These are phyloP conservation scores for Hydrolagus colliei DNA, from an alignment of 2,797 vertebrate species.

Conservation along the genomic window DNA sequence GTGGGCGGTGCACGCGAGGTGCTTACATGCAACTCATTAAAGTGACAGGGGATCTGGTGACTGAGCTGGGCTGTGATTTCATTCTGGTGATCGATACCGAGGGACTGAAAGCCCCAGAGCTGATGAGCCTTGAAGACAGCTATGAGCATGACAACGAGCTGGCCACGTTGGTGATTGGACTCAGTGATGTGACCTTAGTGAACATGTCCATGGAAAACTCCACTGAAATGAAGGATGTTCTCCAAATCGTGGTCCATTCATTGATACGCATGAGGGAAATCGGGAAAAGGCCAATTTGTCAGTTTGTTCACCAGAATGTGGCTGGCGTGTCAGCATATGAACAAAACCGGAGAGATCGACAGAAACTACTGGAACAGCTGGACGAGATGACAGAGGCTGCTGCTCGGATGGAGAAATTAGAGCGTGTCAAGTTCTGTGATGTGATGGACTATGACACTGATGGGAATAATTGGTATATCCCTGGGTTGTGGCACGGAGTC, in stretches of 20 bases:
- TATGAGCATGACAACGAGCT: constrained; percentile 45
- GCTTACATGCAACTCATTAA: constrained; percentile 55
- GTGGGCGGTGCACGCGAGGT: constrained; percentile 49
- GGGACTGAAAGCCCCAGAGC: too few species aligned
- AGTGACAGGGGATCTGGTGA: constrained; percentile 50
- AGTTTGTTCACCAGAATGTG: constrained; percentile 16
- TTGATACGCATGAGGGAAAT: constrained; percentile 2
- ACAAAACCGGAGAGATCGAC: too few species aligned
- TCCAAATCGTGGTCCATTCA: constrained; percentile 23
- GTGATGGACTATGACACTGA: too few species aligned
- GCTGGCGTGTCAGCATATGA: neutral
- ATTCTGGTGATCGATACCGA: constrained; percentile 38
- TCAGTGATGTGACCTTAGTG: neutral
- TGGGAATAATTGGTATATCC: too few species aligned
- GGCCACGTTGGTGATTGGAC: constrained; percentile 34
- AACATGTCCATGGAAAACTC: too few species aligned
- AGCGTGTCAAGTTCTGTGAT: too few species aligned
- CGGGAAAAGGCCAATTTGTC: neutral
- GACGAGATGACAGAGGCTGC: too few species aligned
- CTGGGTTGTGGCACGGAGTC: too few species aligned
- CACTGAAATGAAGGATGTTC: neutral
- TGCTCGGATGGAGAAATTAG: too few species aligned
- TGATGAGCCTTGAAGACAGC: too few species aligned
- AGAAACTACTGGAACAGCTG: too few species aligned
- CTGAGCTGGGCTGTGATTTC: constrained; percentile 55